phyloP scores from a whole-genome alignment of 2,113 vertebrate genomes.

The Bubo scandiacus region DNA sequence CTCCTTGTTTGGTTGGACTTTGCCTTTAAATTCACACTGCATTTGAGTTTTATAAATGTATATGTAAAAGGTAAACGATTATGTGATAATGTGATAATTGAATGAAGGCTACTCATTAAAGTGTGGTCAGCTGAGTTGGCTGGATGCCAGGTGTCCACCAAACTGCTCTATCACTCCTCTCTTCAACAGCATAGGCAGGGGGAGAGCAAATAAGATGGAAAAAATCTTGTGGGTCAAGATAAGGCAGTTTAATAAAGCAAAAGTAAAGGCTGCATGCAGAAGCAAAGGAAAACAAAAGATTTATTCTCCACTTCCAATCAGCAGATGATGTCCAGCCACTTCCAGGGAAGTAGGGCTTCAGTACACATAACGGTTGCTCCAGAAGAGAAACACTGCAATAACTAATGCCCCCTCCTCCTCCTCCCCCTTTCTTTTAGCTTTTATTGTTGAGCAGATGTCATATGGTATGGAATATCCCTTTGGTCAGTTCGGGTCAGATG shows the following conservation, averaged over 20 bases:
- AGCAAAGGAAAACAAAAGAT: neutral
- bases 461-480: neutral
- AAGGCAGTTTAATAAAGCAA: neutral
- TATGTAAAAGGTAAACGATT: neutral
- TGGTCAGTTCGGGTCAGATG: neutral
- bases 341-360: neutral
- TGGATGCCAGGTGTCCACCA: neutral
- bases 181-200: neutral
- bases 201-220: neutral
- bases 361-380: no score
- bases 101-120: neutral
- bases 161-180: neutral
- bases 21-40: neutral
- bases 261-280: neutral
- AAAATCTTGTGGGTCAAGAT: neutral
- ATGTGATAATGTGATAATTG: neutral
- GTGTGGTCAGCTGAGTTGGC: neutral
- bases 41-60: neutral
- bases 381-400: neutral
- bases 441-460: neutral
- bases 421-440: neutral
- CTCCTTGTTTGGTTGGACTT: neutral
- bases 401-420: no score
- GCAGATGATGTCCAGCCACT: neutral
- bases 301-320: neutral